Conservation (phyloP, 2,888 invertebrate genomes). For the Drosophila mayaguana region DNA sequence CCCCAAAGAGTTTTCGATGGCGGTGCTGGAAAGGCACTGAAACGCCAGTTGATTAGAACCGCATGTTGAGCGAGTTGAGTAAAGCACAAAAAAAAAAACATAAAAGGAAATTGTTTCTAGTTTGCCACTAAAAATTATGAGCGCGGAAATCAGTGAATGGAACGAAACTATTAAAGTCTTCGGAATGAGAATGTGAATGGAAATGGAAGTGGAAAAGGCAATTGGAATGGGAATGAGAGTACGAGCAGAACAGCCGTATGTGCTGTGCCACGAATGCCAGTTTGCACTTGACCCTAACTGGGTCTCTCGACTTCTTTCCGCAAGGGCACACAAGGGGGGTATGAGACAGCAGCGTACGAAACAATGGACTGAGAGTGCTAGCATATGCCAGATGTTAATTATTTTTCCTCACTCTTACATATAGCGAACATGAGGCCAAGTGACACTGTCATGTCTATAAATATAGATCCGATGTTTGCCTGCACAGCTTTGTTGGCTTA, state of each 20-base stretch:
- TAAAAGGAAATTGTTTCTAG: constrained; percentile 72
- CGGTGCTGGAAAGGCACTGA: constrained; percentile 24
- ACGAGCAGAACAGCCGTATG: constrained; percentile 26
- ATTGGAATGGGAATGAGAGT: constrained; percentile 18
- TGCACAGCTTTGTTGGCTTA: not conserved
- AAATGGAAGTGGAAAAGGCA: constrained; percentile 30
- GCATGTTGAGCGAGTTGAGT: constrained; percentile 28
- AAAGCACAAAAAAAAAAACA: constrained; percentile 44
- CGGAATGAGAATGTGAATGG: constrained; percentile 20
- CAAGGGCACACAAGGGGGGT: not conserved
- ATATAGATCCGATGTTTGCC: not conserved
- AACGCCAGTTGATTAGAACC: constrained; percentile 41
- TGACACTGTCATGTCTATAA: not conserved
- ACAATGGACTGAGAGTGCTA: constrained; percentile 15
- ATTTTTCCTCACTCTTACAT: not conserved
- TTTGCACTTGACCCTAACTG: constrained; percentile 61
- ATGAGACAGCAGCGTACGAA: constrained; percentile 14
- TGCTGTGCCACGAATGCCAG: constrained; percentile 24
- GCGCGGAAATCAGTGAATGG: constrained; percentile 65
- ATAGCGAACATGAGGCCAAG: not conserved
- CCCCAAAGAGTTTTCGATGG: not conserved
- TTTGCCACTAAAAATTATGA: constrained; percentile 43
- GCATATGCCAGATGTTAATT: constrained; percentile 26
- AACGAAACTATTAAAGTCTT: constrained; percentile 60
- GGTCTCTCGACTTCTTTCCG: constrained; percentile 24